These are phyloP conservation scores for Antechinus flavipes DNA, from an alignment of 2,113 vertebrate genomes.

Conservation along the genomic window DNA sequence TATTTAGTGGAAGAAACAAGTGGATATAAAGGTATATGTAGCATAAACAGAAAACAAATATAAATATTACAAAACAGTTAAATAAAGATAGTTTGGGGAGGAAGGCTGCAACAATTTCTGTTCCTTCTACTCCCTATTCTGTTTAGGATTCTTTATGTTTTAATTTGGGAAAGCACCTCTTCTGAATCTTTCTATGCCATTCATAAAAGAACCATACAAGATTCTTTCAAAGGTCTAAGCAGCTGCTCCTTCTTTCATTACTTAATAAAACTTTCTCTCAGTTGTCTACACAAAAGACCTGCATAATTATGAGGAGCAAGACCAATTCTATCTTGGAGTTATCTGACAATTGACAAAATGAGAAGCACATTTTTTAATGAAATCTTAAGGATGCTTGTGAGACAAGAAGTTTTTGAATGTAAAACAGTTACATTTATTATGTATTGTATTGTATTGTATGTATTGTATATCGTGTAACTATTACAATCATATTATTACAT, in stretches of 20 bases:
- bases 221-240: background rate
- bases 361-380: background rate
- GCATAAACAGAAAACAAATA: background rate
- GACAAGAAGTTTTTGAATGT: background rate
- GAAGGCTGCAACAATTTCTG: background rate
- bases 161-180: constrained; percentile 5
- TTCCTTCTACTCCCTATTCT: background rate
- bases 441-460: too few species aligned
- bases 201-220: background rate
- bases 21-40: background rate
- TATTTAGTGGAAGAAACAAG: background rate
- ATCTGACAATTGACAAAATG: background rate
- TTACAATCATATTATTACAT: background rate
- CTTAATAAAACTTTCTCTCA: background rate
- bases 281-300: background rate
- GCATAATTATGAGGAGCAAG: background rate
- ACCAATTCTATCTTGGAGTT: background rate
- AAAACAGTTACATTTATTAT: background rate
- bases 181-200: background rate
- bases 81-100: background rate
- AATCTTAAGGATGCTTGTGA: background rate
- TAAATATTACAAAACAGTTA: background rate
- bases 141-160: background rate
- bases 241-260: background rate
- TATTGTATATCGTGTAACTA: background rate